Conservation (phyloP, 2,797 vertebrate genomes). For the Acanthopagrus latus region DNA sequence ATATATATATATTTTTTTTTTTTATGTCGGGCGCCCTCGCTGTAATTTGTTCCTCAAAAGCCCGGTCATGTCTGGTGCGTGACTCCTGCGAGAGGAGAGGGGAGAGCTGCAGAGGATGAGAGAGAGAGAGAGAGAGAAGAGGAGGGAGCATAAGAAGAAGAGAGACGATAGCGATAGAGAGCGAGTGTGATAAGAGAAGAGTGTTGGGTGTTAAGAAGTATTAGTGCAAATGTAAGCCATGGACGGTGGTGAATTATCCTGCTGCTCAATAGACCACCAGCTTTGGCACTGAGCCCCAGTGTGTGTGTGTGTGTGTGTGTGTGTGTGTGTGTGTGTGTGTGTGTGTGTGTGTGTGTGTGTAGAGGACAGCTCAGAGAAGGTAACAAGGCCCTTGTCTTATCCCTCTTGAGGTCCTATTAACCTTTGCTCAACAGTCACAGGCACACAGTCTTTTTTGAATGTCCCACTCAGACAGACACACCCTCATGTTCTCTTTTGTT, state of each 20-base stretch:
- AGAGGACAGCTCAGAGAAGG: slow-evolving; percentile 51
- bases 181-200: slow-evolving; percentile 34
- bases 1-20: too few relatives aligned
- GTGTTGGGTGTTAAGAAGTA: slow-evolving; percentile 53
- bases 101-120: neutral
- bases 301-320: slow-evolving; percentile 33
- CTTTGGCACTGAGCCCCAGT: slow-evolving; percentile 30
- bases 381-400: slow-evolving; percentile 69
- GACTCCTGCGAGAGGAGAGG: neutral
- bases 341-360: slow-evolving; percentile 22
- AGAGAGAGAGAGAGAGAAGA: slow-evolving; percentile 2
- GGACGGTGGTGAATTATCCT: slow-evolving; percentile 64
- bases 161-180: slow-evolving; percentile 2
- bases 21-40: neutral
- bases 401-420: slow-evolving; percentile 80
- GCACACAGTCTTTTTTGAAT: slow-evolving; percentile 29
- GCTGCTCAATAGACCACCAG: slow-evolving; percentile 52
- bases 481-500: slow-evolving; percentile 26
- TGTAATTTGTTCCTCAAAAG: slow-evolving; percentile 4
- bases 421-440: slow-evolving; percentile 70
- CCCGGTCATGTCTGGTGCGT: slow-evolving; percentile 7
- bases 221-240: slow-evolving; percentile 53
- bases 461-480: slow-evolving; percentile 26
- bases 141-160: neutral
- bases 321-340: slow-evolving; percentile 33